These are phyloP conservation scores for Drosophila emarginata DNA, from an alignment of 2,888 invertebrate species.

Conservation along the genomic window DNA sequence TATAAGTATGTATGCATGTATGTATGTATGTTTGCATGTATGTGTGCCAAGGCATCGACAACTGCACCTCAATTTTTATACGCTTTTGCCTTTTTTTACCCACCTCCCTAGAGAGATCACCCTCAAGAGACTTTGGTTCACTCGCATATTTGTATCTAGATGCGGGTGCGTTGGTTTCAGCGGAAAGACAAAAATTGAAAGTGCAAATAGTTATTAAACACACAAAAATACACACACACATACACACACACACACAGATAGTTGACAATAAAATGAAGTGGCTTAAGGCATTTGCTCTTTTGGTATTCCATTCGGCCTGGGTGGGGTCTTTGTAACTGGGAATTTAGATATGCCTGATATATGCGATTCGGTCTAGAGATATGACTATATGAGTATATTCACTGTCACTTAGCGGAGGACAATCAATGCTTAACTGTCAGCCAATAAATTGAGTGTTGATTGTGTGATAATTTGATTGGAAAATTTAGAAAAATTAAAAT, in stretches of 20 bases:
- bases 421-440: not conserved
- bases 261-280: conserved; percentile 45
- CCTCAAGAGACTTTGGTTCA: conserved; percentile 5
- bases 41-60: conserved; percentile 63
- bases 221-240: not conserved
- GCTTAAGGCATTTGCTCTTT: conserved; percentile 7
- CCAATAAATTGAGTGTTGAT: conserved; percentile 7
- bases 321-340: conserved; percentile 2
- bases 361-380: not conserved
- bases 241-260: conserved; percentile 34
- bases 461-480: conserved; percentile 1
- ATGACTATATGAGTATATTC: not conserved
- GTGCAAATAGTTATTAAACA: conserved; percentile 48
- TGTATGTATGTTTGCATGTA: conserved; percentile 48
- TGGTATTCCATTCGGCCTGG: not conserved
- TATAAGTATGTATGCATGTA: not conserved
- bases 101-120: conserved; percentile 28
- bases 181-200: conserved; percentile 47
- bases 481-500: not conserved
- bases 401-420: not conserved
- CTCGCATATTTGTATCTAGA: conserved; percentile 10
- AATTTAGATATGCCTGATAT: not conserved
- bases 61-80: conserved; percentile 62
- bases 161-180: conserved; percentile 65
- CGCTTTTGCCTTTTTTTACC: not conserved